These are phyloP conservation scores for Bradypodion ventrale DNA, from an alignment of 2,797 vertebrate genomes.

Conservation along the genomic window DNA sequence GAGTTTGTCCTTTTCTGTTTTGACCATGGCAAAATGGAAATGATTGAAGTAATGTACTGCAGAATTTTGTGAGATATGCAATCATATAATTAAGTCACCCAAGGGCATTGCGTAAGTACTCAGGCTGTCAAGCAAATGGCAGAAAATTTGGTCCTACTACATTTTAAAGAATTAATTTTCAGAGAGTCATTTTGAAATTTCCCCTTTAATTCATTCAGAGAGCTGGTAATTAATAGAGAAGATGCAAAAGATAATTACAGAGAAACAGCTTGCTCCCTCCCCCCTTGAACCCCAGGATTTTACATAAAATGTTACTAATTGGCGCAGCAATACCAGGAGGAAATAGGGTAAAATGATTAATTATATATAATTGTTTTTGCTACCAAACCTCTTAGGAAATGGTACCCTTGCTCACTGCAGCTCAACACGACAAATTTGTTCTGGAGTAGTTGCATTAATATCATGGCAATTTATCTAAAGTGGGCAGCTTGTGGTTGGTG, in stretches of 20 bases:
- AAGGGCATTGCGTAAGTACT: neutral
- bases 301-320: neutral
- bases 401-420: neutral
- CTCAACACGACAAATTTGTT: neutral
- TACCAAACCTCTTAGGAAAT: neutral
- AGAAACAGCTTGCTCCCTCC: no score
- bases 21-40: neutral
- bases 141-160: neutral
- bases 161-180: conserved; percentile 27
- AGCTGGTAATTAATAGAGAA: neutral
- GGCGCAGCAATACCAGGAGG: no score
- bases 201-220: neutral
- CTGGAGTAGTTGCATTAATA: neutral
- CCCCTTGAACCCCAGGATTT: neutral
- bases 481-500: neutral
- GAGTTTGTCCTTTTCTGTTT: neutral
- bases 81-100: neutral
- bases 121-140: neutral
- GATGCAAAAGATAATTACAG: neutral
- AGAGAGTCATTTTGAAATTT: neutral
- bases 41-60: neutral
- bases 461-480: neutral
- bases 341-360: neutral
- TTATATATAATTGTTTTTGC: neutral
- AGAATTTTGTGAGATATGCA: neutral